Evolutionary conservation across 2,113 vertebrate species (phyloP).

Genomic region (Neoarius graeffei): DNA sequence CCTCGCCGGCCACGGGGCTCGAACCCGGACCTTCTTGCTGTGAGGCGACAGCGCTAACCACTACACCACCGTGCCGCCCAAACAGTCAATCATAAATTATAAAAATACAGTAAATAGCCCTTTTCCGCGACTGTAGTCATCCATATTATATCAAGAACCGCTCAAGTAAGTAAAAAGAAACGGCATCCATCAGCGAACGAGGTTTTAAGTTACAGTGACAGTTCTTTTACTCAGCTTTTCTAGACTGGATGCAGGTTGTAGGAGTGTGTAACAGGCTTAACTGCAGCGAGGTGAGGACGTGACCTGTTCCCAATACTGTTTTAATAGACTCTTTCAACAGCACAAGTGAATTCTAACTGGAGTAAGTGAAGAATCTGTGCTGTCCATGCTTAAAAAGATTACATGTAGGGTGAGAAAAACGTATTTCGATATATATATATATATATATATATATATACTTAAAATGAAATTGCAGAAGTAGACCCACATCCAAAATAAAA

Average conservation of each 20-base stretch:
- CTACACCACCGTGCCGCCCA: too few species aligned
- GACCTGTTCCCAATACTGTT: neutral
- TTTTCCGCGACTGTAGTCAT: too few species aligned
- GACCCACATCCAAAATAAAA: neutral
- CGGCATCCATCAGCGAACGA: too few species aligned
- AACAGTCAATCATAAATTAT: too few species aligned
- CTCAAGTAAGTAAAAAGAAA: too few species aligned
- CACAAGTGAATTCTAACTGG: neutral
- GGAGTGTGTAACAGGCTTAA: neutral
- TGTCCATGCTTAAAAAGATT: neutral
- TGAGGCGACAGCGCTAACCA: too few species aligned
- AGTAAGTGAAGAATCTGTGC: neutral
- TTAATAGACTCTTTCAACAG: neutral
- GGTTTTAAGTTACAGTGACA: neutral
- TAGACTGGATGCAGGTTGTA: neutral
- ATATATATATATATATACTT: neutral
- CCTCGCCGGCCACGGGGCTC: too few species aligned
- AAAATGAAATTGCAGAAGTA: neutral
- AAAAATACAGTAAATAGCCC: too few species aligned
- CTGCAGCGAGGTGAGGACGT: constrained; percentile 5
- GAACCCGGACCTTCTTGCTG: too few species aligned
- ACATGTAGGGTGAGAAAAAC: neutral
- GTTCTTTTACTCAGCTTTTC: neutral
- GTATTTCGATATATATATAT: neutral
- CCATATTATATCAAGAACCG: too few species aligned